Conservation (phyloP, 2,888 invertebrate species). For the Philhelius pedissequus region DNA sequence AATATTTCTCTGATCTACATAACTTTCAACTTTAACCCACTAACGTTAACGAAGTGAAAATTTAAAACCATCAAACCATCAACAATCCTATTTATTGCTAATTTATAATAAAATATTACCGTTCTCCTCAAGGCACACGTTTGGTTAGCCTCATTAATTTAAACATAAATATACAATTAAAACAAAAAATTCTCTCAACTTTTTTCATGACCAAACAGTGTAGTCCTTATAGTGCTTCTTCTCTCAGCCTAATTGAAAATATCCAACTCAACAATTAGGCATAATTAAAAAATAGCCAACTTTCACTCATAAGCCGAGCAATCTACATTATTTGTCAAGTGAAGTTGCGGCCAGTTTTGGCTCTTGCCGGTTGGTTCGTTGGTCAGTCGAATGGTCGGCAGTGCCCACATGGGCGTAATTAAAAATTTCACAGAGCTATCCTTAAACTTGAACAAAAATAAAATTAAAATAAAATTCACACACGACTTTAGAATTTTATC, state of each 20-base stretch:
- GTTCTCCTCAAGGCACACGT: neutral
- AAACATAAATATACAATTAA: neutral
- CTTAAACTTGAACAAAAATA: neutral
- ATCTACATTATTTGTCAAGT: neutral
- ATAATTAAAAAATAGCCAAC: constrained; percentile 22
- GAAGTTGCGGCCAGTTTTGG: neutral
- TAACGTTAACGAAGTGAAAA: constrained; percentile 10
- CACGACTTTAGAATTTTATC: neutral
- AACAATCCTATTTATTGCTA: neutral
- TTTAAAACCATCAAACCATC: constrained; percentile 2
- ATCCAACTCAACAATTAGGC: constrained; percentile 39
- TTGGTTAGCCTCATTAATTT: constrained; percentile 1
- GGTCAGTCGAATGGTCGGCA: neutral
- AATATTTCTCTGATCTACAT: neutral
- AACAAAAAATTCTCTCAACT: neutral
- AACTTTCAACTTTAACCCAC: neutral
- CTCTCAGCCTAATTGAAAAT: constrained; percentile 21
- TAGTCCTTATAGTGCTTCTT: neutral
- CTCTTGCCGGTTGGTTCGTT: neutral
- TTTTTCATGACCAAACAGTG: neutral
- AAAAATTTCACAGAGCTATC: constrained; percentile 4
- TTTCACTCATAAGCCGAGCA: neutral
- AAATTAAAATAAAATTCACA: neutral
- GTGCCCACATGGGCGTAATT: constrained; percentile 12
- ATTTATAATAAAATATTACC: neutral